A percentile compares a stretch with the other conserved stretches of the same genome.
Evolutionary conservation across 2,888 invertebrate genomes (phyloP).

Genomic region (Hedya salicella): DNA sequence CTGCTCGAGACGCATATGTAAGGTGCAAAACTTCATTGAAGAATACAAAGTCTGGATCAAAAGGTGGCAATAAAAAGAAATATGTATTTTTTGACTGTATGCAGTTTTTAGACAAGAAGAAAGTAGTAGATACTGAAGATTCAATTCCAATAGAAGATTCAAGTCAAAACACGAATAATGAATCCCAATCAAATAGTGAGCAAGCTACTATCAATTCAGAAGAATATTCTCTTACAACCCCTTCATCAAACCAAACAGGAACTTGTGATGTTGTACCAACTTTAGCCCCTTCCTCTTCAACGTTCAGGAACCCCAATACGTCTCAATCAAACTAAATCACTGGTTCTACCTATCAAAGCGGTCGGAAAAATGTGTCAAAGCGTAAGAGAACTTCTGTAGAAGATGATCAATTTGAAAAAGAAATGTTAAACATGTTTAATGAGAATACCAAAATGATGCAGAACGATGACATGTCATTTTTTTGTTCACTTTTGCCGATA

Average conservation of each 20-base stretch:
- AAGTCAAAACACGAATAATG: constrained; percentile 16
- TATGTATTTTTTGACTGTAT: too few species aligned
- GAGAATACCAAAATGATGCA: constrained; percentile 34
- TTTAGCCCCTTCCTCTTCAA: too few species aligned
- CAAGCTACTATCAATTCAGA: constrained; percentile 17
- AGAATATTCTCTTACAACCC: neutral
- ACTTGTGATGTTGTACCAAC: too few species aligned
- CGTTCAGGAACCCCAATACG: too few species aligned
- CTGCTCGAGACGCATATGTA: too few species aligned
- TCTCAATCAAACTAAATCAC: too few species aligned
- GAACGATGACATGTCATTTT: constrained; percentile 45
- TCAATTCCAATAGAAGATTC: constrained; percentile 11
- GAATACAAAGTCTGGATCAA: too few species aligned
- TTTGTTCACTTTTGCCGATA: constrained; percentile 42
- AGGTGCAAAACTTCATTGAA: too few species aligned
- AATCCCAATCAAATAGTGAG: constrained; percentile 17
- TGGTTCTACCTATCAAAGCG: too few species aligned
- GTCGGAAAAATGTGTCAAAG: neutral
- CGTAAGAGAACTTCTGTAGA: neutral
- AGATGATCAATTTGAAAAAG: constrained; percentile 10
- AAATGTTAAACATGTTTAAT: constrained; percentile 29
- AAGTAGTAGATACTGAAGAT: constrained; percentile 18
- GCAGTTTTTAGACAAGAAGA: constrained; percentile 17
- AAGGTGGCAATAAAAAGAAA: too few species aligned
- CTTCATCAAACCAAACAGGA: too few species aligned